Evolutionary conservation across 2,797 vertebrate genomes (phyloP).

Genomic region (Onychomys torridus): DNA sequence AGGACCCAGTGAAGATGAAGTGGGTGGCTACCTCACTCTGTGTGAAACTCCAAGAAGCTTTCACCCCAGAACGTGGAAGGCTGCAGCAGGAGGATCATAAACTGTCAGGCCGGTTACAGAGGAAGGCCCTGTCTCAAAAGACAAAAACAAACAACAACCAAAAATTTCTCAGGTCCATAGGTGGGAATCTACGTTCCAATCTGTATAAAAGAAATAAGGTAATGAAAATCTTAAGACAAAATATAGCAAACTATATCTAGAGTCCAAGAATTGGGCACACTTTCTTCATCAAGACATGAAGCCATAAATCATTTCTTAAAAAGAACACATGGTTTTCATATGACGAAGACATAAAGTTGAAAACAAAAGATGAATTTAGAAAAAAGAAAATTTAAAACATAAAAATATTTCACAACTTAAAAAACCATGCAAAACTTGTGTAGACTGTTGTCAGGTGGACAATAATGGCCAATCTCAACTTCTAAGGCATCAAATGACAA

Average conservation of each 20-base stretch:
- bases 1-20: background rate
- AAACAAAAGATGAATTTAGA: background rate
- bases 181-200: background rate
- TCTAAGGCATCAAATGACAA: background rate
- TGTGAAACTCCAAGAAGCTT: background rate
- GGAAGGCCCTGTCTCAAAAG: background rate
- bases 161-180: background rate
- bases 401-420: background rate
- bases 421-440: background rate
- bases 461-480: background rate
- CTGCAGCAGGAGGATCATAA: background rate
- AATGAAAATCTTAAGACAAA: conserved; percentile 22
- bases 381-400: background rate
- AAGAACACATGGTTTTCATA: background rate
- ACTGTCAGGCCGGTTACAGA: background rate
- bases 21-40: background rate
- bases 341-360: background rate
- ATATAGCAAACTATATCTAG: background rate
- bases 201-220: background rate
- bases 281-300: background rate
- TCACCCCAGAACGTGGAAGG: background rate
- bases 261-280: background rate
- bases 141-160: background rate
- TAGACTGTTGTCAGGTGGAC: background rate
- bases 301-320: background rate